phyloP scores from a whole-genome alignment of 2,113 vertebrate species.

The Ictidomys tridecemlineatus region DNA sequence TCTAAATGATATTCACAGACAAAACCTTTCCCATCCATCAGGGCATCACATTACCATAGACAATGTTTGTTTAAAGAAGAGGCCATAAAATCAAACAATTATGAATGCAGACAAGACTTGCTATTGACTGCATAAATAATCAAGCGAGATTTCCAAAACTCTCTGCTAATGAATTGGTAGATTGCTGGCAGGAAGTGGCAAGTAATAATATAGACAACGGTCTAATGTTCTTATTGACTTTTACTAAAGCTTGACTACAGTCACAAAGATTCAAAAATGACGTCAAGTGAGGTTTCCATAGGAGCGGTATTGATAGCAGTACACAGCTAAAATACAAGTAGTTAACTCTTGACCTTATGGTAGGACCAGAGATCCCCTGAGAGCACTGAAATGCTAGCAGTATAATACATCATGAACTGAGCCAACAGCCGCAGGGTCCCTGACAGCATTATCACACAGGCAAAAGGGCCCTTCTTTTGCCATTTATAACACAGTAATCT shows the following conservation, averaged over 20 bases:
- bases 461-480: constrained; percentile 78
- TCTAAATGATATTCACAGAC: constrained; percentile 99
- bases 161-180: constrained; percentile 96
- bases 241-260: constrained; percentile 89
- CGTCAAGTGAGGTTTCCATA: constrained; percentile 92
- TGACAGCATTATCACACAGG: constrained; percentile 79
- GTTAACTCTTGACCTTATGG: constrained; percentile 92
- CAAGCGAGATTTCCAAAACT: constrained; percentile 93
- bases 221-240: constrained; percentile 94
- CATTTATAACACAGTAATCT: constrained; percentile 81
- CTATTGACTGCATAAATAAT: constrained; percentile 98
- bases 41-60: constrained; percentile 98
- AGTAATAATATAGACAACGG: constrained; percentile 95
- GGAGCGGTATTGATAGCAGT: constrained; percentile 90
- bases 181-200: constrained; percentile 91
- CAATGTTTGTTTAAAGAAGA: constrained; percentile 99
- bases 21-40: constrained; percentile 96
- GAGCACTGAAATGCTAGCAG: constrained; percentile 85
- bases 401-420: constrained; percentile 88
- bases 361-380: constrained; percentile 86
- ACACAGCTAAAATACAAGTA: constrained; percentile 90
- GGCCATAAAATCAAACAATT: constrained; percentile 99
- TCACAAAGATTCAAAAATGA: constrained; percentile 90
- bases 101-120: constrained; percentile 96
- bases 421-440: constrained; percentile 85